A percentile compares a stretch with the other conserved stretches of the same genome.
Conservation (phyloP, 2,797 vertebrate species). For the Sebastes wilsoni region DNA sequence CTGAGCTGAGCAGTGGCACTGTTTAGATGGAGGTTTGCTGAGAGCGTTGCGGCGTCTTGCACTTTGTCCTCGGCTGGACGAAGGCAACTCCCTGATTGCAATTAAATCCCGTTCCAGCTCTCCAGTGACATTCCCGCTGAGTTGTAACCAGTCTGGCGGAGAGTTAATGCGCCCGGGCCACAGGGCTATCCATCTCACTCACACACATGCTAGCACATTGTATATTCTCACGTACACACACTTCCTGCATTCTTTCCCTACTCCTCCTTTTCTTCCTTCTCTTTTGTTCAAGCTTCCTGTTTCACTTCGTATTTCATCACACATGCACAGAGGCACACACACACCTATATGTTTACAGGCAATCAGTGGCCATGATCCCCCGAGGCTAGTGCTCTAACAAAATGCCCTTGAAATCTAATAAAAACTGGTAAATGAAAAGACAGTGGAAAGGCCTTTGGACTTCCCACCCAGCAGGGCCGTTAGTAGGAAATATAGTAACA, state of each 20-base stretch:
- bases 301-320: background rate
- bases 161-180: constrained; percentile 73
- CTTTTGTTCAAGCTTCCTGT: constrained; percentile 6
- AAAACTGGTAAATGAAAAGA: constrained; percentile 73
- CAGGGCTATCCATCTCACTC: constrained; percentile 73
- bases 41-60: constrained; percentile 14
- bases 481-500: constrained; percentile 49
- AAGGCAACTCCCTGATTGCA: constrained; percentile 73
- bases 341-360: constrained; percentile 26
- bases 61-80: constrained; percentile 62
- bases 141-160: constrained; percentile 76
- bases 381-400: constrained; percentile 33
- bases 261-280: constrained; percentile 7
- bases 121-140: constrained; percentile 74
- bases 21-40: constrained; percentile 64
- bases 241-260: constrained; percentile 1
- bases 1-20: constrained; percentile 40
- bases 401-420: constrained; percentile 77
- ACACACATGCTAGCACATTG: constrained; percentile 7
- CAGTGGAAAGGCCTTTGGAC: constrained; percentile 49
- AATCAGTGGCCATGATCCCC: constrained; percentile 52
- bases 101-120: constrained; percentile 76
- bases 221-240: background rate
- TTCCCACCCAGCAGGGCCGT: constrained; percentile 57
- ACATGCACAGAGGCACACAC: background rate